Conservation (phyloP, 1,140 invertebrate genomes). For the Drosophila hydei region DNA sequence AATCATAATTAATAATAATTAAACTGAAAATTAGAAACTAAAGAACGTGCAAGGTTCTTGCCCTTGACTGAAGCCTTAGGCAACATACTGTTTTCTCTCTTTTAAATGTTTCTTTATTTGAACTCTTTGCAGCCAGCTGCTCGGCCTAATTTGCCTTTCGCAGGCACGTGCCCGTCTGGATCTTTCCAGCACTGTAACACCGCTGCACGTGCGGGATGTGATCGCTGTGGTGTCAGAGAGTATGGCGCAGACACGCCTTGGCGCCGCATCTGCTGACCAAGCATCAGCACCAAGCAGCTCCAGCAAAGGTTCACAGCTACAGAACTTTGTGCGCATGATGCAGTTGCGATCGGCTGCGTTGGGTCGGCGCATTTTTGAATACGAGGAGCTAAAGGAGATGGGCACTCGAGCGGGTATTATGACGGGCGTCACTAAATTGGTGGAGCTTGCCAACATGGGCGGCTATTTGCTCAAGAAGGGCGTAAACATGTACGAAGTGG, state of each 20-base stretch:
- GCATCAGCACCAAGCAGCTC: conserved; percentile 85
- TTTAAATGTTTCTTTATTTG: not conserved
- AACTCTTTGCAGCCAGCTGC: conserved; percentile 48
- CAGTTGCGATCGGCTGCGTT: conserved; percentile 87
- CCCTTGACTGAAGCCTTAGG: too few species aligned
- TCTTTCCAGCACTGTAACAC: conserved; percentile 91
- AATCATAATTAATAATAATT: conserved; percentile 11
- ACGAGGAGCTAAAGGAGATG: conserved; percentile 88
- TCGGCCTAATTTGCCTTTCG: conserved; percentile 93
- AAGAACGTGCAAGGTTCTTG: not conserved
- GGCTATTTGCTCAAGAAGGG: conserved; percentile 94
- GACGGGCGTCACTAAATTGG: conserved; percentile 87
- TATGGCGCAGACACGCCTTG: conserved; percentile 87
- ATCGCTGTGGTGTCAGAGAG: conserved; percentile 93
- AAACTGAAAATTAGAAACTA: not conserved
- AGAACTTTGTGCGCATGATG: conserved; percentile 90
- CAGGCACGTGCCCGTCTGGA: conserved; percentile 95
- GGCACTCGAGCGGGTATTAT: conserved; percentile 88
- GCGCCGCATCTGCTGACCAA: conserved; percentile 1
- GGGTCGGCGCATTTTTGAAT: conserved; percentile 89
- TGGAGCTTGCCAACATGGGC: conserved; percentile 92
- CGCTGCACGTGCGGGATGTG: conserved; percentile 92
- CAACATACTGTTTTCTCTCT: not conserved
- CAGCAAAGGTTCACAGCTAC: conserved; percentile 89
- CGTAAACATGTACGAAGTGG: conserved; percentile 89